A percentile compares a stretch with the other conserved stretches of the same genome.
Conservation (phyloP, 2,797 vertebrate species). For the Sus cebifrons region DNA sequence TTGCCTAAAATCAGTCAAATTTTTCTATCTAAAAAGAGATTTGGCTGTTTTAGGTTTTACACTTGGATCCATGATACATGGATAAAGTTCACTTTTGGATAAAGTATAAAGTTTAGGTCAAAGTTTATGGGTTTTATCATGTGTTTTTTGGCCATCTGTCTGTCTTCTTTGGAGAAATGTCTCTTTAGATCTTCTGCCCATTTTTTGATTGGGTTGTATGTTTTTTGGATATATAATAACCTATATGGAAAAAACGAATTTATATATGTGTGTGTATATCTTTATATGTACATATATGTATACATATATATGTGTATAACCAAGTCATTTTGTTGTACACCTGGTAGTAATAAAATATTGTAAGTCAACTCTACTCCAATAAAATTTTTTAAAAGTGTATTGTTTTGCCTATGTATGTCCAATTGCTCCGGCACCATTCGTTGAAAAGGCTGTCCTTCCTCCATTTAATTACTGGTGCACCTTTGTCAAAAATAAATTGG, state of each 20-base stretch:
- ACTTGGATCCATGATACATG: not conserved
- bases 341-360: no score
- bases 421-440: not conserved
- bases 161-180: no score
- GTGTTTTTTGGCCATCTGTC: no score
- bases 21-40: not conserved
- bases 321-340: no score
- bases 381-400: not conserved
- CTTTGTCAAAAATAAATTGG: not conserved
- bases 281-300: no score
- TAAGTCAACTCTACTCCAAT: no score
- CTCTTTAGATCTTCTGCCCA: no score
- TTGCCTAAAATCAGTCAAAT: not conserved
- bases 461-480: not conserved
- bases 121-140: not conserved
- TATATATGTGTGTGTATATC: no score
- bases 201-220: no score
- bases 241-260: no score
- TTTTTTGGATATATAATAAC: no score
- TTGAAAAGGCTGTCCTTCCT: not conserved
- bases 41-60: slow-evolving; percentile 19
- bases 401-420: not conserved
- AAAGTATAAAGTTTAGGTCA: not conserved
- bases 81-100: not conserved
- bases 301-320: no score